Conservation (phyloP, 2,113 vertebrate species). For the Strix uralensis region DNA sequence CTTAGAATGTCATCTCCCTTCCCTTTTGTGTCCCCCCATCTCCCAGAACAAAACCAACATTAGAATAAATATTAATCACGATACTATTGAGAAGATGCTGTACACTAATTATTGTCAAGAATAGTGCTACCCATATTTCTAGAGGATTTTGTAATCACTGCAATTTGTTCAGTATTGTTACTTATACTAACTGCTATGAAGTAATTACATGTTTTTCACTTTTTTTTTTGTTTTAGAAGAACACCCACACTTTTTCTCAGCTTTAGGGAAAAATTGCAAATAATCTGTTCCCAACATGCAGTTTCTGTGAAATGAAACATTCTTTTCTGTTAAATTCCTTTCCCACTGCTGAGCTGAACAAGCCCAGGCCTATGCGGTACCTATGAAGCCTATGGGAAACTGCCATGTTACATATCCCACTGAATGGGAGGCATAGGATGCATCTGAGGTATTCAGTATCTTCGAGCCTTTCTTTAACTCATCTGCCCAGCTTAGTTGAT, state of each 20-base stretch:
- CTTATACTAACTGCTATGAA: slow-evolving; percentile 49
- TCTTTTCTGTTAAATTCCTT: neutral
- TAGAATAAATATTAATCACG: slow-evolving; percentile 61
- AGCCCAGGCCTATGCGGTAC: neutral
- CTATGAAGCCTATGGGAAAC: neutral
- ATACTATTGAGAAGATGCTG: slow-evolving; percentile 13
- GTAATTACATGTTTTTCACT: slow-evolving; percentile 40
- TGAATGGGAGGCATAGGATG: neutral
- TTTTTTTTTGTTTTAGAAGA: slow-evolving; percentile 24
- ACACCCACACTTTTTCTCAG: neutral
- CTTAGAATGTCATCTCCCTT: neutral
- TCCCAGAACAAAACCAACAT: slow-evolving; percentile 25
- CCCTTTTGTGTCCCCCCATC: neutral
- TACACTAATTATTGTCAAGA: slow-evolving; percentile 55
- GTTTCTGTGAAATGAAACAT: neutral
- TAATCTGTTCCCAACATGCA: neutral
- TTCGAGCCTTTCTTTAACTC: neutral
- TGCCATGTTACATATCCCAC: neutral
- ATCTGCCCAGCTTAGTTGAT: neutral
- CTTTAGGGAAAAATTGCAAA: neutral
- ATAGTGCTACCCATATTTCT: slow-evolving; percentile 51
- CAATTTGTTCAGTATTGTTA: slow-evolving; percentile 66
- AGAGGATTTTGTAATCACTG: slow-evolving; percentile 62
- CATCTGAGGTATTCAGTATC: neutral
- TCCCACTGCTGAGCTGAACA: neutral